A percentile compares a stretch with the other conserved stretches of the same genome.
These are phyloP conservation scores for Empidonax alnorum DNA, from an alignment of 2,113 vertebrate genomes.

Conservation along the genomic window DNA sequence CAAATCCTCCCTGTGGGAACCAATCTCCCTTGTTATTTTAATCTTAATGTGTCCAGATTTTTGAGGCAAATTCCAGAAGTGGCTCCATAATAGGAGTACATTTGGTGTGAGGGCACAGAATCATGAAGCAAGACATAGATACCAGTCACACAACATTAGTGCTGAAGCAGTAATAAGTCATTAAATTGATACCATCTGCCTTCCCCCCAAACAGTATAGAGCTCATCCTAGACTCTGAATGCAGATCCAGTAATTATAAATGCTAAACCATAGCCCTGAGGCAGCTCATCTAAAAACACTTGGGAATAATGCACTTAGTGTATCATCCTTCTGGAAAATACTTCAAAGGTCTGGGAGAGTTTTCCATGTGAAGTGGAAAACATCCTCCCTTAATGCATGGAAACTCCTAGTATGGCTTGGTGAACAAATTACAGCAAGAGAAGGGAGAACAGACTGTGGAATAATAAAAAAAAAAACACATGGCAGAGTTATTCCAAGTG, in stretches of 20 bases:
- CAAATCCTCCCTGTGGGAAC: neutral
- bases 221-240: neutral
- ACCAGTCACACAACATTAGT: neutral
- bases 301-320: neutral
- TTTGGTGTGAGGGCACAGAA: neutral
- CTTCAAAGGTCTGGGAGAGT: neutral
- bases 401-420: neutral
- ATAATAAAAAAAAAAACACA: neutral
- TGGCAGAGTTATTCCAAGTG: neutral
- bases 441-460: neutral
- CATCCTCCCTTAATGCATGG: neutral
- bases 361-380: neutral
- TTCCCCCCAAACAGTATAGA: neutral
- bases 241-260: conserved; percentile 15
- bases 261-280: conserved; percentile 20
- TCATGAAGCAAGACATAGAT: neutral
- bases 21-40: neutral
- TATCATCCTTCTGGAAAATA: conserved; percentile 4
- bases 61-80: neutral
- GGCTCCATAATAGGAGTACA: neutral
- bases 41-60: neutral
- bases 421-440: neutral
- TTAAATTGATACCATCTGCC: conserved; percentile 40
- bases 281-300: neutral
- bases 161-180: conserved; percentile 25